A percentile compares a stretch with the other conserved stretches of the same genome.
Conservation (phyloP, 2,888 invertebrate genomes). For the Tineola bisselliella region DNA sequence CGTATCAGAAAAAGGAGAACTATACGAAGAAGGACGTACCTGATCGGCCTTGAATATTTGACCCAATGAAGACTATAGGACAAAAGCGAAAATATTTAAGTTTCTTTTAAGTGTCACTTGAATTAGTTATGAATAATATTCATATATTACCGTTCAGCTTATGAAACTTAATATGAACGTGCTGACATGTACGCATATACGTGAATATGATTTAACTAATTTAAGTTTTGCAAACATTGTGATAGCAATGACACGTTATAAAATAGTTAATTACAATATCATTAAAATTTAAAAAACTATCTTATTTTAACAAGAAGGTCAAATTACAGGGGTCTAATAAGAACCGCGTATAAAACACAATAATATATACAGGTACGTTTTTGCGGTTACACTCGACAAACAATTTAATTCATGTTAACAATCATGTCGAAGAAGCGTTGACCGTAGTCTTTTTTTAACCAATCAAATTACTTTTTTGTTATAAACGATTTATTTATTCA, state of each 20-base stretch:
- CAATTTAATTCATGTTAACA: constrained; percentile 5
- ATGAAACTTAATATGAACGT: no score
- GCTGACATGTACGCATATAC: no score
- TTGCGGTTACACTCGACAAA: constrained; percentile 9
- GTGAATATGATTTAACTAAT: no score
- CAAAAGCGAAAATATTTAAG: no score
- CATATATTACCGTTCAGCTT: no score
- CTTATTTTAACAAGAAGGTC: background rate
- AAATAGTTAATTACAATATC: no score
- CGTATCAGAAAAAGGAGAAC: background rate
- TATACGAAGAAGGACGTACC: background rate
- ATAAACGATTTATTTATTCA: background rate
- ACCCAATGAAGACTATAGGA: no score
- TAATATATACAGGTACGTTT: constrained; percentile 3
- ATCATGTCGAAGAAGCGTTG: constrained; percentile 1
- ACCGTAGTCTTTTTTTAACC: background rate
- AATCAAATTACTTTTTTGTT: background rate
- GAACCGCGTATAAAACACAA: background rate
- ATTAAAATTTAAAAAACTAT: no score
- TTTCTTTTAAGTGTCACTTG: no score
- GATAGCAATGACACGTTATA: no score
- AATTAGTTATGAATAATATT: no score
- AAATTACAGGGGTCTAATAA: background rate
- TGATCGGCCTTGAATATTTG: background rate
- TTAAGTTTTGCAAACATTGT: no score